A percentile compares a stretch with the other conserved stretches of the same genome.
Conservation (phyloP, 2,888 invertebrate species). For the Melanostoma mellinum region DNA sequence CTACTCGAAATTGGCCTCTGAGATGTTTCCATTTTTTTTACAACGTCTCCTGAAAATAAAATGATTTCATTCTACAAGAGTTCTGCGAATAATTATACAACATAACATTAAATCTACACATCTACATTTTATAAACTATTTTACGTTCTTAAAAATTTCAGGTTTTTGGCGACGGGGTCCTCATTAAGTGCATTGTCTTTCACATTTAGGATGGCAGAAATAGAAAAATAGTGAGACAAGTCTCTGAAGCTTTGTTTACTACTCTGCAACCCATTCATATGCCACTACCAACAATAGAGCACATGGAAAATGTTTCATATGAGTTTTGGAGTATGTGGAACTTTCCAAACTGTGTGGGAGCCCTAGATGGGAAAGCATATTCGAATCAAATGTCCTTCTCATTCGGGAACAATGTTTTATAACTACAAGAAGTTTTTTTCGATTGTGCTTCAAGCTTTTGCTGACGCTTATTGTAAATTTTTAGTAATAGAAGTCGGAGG, state of each 20-base stretch:
- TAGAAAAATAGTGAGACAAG: slow-evolving; percentile 40
- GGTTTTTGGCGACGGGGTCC: slow-evolving; percentile 49
- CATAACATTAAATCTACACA: slow-evolving; percentile 23
- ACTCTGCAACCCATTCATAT: slow-evolving; percentile 41
- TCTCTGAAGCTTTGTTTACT: slow-evolving; percentile 49
- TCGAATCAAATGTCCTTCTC: too few species aligned
- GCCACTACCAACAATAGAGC: neutral
- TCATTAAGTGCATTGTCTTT: slow-evolving; percentile 49
- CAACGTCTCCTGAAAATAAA: slow-evolving; percentile 10
- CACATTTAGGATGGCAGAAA: slow-evolving; percentile 54
- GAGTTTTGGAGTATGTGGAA: slow-evolving; percentile 40
- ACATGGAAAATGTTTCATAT: slow-evolving; percentile 6
- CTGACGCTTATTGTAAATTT: slow-evolving; percentile 57
- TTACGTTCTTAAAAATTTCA: neutral
- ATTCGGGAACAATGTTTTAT: too few species aligned
- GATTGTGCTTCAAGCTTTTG: slow-evolving; percentile 54
- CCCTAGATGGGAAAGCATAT: slow-evolving; percentile 76
- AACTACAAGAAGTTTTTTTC: too few species aligned
- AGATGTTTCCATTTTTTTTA: slow-evolving; percentile 57
- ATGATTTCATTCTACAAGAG: slow-evolving; percentile 14
- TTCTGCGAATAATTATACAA: too few species aligned
- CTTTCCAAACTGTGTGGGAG: slow-evolving; percentile 74
- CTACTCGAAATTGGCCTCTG: slow-evolving; percentile 51
- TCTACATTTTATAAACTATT: slow-evolving; percentile 15
- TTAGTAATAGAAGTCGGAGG: slow-evolving; percentile 54